A percentile compares a stretch with the other conserved stretches of the same genome.
These are phyloP conservation scores for Temnopleurus reevesii DNA, from an alignment of 53 echinoderm and acorn worm genomes.

Conservation along the genomic window DNA sequence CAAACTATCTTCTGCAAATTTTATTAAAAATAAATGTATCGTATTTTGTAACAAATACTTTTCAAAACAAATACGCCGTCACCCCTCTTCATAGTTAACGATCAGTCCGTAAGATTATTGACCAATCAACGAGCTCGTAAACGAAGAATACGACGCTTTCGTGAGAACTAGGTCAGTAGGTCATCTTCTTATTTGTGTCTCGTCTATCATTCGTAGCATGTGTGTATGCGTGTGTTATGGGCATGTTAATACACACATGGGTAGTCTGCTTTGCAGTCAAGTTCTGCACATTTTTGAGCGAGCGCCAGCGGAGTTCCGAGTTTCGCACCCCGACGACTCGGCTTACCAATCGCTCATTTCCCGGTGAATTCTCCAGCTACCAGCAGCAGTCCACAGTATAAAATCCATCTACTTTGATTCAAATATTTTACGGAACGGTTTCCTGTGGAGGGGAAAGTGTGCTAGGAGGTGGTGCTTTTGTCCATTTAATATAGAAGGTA, in stretches of 20 bases:
- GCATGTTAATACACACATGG: no score
- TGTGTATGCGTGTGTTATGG: not conserved
- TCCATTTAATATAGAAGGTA: constrained; percentile 1
- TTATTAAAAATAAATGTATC: not conserved
- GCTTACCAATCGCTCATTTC: not conserved
- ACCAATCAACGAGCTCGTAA: constrained; percentile 34
- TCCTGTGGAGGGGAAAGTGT: not conserved
- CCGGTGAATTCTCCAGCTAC: not conserved
- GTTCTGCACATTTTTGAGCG: not conserved
- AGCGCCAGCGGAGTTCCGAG: not conserved
- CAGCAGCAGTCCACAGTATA: no score
- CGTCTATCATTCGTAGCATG: not conserved
- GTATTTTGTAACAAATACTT: not conserved
- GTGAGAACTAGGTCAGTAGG: constrained; percentile 56
- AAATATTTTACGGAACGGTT: no score
- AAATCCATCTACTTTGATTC: not conserved
- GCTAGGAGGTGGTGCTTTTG: not conserved
- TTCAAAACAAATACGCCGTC: not conserved
- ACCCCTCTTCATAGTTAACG: not conserved
- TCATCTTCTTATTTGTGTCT: constrained; percentile 47
- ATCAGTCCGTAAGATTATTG: not conserved
- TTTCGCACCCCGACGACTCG: not conserved
- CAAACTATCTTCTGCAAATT: not conserved
- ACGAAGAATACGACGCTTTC: constrained; percentile 2
- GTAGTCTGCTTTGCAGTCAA: no score